Percentiles rank a stretch among this genome's conserved stretches.
Conservation (phyloP, 2,888 invertebrate genomes). For the Lepidochitona cinerea region DNA sequence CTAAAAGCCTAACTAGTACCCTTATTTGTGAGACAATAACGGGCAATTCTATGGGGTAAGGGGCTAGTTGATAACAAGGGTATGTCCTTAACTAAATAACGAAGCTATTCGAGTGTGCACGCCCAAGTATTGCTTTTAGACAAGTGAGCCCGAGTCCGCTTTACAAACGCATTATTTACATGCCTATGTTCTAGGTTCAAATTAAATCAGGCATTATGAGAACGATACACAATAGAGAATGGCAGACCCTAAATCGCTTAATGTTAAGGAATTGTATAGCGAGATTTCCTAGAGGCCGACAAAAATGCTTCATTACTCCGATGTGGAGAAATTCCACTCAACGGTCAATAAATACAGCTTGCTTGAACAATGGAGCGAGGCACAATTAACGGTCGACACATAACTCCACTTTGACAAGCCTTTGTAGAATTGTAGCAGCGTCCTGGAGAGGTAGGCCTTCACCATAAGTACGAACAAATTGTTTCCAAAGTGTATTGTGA, state of each 20-base stretch:
- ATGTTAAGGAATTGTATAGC: neutral
- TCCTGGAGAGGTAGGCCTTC: neutral
- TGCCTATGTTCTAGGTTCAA: neutral
- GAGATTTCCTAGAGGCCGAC: neutral
- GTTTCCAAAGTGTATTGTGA: slow-evolving; percentile 1
- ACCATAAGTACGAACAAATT: neutral
- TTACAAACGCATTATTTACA: neutral
- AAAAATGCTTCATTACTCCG: slow-evolving; percentile 1
- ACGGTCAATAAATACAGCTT: neutral
- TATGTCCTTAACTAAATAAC: neutral
- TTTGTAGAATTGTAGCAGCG: neutral
- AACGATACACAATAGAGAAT: neutral
- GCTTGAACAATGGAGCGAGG: neutral
- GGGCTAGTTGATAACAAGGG: no score
- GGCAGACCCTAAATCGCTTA: neutral
- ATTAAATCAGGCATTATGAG: slow-evolving; percentile 3
- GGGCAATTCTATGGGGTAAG: neutral
- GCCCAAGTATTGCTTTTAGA: neutral
- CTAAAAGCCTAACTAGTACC: slow-evolving; percentile 1
- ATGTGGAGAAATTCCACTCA: neutral
- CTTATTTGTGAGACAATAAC: neutral
- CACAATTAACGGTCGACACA: neutral
- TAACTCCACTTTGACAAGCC: neutral
- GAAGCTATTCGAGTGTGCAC: neutral
- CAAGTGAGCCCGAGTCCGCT: neutral